Evolutionary conservation across 1,140 invertebrate genomes (phyloP).

Genomic region (Penaeus vannamei): DNA sequence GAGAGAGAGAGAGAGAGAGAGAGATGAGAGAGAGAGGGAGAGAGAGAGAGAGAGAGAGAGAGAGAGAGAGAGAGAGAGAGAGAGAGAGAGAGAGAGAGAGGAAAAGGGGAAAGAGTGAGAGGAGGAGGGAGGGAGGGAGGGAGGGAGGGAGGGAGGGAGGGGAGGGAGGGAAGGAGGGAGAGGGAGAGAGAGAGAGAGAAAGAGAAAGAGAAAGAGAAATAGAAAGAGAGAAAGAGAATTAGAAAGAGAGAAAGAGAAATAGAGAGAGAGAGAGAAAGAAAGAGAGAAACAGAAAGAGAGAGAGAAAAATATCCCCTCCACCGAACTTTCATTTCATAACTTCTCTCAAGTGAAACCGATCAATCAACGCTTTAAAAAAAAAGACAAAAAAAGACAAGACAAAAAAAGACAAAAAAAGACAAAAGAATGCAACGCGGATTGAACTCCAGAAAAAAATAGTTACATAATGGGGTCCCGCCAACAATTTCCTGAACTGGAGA

Average conservation of each 20-base stretch:
- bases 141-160: not conserved
- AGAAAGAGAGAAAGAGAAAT: not conserved
- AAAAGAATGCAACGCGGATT: no score
- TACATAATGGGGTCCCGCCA: no score
- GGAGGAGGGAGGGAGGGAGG: not conserved
- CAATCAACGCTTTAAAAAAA: no score
- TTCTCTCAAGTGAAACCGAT: no score
- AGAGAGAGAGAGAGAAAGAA: constrained; percentile 7
- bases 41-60: not conserved
- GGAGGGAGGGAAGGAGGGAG: not conserved
- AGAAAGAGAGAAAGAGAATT: not conserved
- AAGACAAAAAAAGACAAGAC: no score
- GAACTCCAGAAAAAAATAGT: no score
- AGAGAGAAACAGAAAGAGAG: constrained; percentile 43
- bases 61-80: not conserved
- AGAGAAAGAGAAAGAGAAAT: not conserved
- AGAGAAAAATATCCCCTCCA: constrained; percentile 2
- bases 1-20: not conserved
- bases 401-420: no score
- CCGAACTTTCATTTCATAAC: no score
- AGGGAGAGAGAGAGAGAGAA: not conserved
- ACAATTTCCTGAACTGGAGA: no score
- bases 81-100: not conserved
- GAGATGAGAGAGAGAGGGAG: not conserved
- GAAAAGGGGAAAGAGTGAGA: not conserved